Evolutionary conservation across 2,888 invertebrate genomes (phyloP), one percentile per base, ranked within the genome.

Genomic region (Trichacis sp.): DNA sequence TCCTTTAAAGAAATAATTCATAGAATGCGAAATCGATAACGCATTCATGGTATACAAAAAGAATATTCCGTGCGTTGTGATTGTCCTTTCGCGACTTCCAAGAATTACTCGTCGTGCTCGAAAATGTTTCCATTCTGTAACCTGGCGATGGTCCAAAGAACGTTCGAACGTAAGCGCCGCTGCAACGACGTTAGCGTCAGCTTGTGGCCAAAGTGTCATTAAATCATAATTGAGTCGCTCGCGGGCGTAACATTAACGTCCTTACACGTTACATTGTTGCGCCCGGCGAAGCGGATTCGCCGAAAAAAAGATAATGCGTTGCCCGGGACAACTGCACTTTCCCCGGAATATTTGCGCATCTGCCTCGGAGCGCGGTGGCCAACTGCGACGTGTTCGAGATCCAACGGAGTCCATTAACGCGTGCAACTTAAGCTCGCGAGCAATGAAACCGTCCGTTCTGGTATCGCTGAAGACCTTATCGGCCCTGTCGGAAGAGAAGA

Each of bases 401-500:
- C 49, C 59, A 33, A 47, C 55, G 47, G 56, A 54, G 53, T 63
- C 59, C 67, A 63, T 67, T 63, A 67, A 67, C 45, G 56, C 67
- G 49, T 56, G 63, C 53, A 63, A 63, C 52, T 55, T 45, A 58
- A 48, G 38, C 57, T 33, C 57, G 61, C n/a, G n/a, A n/a, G n/a
- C n/a, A 66, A 62, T 58, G 66, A 47, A 58, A 58, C 61, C 48
- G 61, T 58, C 49, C 58, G 66, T 33, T 14, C 53, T 53, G 55
- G 47, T 61, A 62, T 66, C 57, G 53, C 45, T 51, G 48, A 56
- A 50, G 53, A 65, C 53, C 60, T 61, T 57, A 61, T 54, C 46
- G 60, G 46, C 36, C 45, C 36, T 64, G 52, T 52, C 45, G 19
- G 47, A 47, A 57, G 57, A 58, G 48, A 40, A 46, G n/a, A n/a